A percentile compares a stretch with the other conserved stretches of the same genome.
These are phyloP conservation scores for Strix aluco DNA, from an alignment of 2,113 vertebrate species.

Conservation along the genomic window DNA sequence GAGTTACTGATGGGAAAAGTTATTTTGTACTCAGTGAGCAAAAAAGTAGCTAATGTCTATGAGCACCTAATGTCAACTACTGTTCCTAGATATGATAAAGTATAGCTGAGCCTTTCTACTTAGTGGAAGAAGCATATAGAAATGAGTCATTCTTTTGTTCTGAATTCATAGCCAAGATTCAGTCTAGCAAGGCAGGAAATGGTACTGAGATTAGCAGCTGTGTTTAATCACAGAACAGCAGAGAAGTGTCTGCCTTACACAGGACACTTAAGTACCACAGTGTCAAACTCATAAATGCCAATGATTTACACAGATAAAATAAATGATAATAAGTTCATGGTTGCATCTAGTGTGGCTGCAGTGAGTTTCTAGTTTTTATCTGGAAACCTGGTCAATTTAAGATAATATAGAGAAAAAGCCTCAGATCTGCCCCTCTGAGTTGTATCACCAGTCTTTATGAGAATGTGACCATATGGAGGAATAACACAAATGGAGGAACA, in stretches of 20 bases:
- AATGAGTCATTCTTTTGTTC: neutral
- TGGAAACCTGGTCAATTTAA: neutral
- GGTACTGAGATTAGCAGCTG: neutral
- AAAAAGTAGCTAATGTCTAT: neutral
- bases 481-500: neutral
- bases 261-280: neutral
- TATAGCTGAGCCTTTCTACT: neutral
- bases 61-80: neutral
- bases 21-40: neutral
- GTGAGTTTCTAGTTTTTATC: neutral
- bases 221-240: neutral
- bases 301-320: neutral
- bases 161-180: neutral
- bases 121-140: neutral
- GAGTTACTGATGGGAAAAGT: neutral
- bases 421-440: neutral
- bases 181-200: neutral
- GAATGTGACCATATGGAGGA: neutral
- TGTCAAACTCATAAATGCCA: neutral
- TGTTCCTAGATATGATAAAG: neutral
- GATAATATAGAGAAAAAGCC: neutral
- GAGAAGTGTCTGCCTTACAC: neutral
- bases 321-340: neutral
- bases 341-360: neutral
- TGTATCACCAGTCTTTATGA: neutral